Conservation (phyloP, 2,888 invertebrate species). For the Sarcophaga carnaria region DNA sequence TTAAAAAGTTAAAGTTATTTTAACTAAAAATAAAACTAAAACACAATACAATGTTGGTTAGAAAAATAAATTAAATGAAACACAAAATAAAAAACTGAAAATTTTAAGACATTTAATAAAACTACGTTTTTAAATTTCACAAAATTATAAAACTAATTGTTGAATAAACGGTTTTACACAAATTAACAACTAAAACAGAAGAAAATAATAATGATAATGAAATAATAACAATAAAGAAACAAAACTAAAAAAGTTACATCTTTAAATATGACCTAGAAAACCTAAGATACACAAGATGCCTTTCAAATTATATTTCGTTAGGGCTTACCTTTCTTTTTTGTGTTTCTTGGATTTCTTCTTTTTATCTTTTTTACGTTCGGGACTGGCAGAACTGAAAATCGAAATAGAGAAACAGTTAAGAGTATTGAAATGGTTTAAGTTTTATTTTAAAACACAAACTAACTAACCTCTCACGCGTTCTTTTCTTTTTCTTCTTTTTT, state of each 20-base stretch:
- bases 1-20: slow-evolving; percentile 64
- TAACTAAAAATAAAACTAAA: slow-evolving; percentile 54
- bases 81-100: slow-evolving; percentile 38
- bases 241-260: slow-evolving; percentile 27
- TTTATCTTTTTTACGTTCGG: slow-evolving; percentile 88
- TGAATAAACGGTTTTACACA: slow-evolving; percentile 10
- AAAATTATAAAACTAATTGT: slow-evolving; percentile 54
- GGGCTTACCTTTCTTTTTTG: slow-evolving; percentile 87
- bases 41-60: slow-evolving; percentile 39
- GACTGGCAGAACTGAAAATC: slow-evolving; percentile 85
- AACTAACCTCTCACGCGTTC: slow-evolving; percentile 82
- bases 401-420: background rate
- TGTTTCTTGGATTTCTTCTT: slow-evolving; percentile 91
- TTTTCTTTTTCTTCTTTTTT: slow-evolving; percentile 89
- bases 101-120: slow-evolving; percentile 48
- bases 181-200: slow-evolving; percentile 38
- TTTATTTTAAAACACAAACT: too few relatives aligned
- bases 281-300: slow-evolving; percentile 70
- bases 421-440: background rate
- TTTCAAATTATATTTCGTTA: slow-evolving; percentile 26
- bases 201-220: slow-evolving; percentile 44
- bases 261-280: slow-evolving; percentile 60
- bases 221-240: slow-evolving; percentile 9
- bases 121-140: slow-evolving; percentile 37
- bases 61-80: background rate